A percentile compares a stretch with the other conserved stretches of the same genome.
phyloP scores from a whole-genome alignment of 2,113 vertebrate genomes.

The Micronycteris hirsuta region DNA sequence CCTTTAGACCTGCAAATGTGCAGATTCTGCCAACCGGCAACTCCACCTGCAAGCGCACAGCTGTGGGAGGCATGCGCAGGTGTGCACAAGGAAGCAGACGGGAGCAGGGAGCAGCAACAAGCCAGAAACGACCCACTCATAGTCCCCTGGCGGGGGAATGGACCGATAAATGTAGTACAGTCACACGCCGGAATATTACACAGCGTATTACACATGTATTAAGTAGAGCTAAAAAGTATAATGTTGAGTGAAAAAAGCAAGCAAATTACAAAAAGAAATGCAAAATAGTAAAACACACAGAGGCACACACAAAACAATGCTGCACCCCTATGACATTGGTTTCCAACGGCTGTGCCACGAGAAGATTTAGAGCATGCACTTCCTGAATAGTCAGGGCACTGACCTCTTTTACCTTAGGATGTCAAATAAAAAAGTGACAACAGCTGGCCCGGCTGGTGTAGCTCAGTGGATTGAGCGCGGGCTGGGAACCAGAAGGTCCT shows the following conservation, averaged over 20 bases:
- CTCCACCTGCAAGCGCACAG: neutral
- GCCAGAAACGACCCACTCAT: neutral
- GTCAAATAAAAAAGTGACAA: too few relatives aligned
- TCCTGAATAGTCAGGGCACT: too few relatives aligned
- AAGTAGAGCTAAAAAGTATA: neutral
- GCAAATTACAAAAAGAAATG: neutral
- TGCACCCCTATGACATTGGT: neutral
- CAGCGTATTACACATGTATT: neutral
- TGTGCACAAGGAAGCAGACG: fast-evolving
- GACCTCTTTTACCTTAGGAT: too few relatives aligned
- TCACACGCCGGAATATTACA: neutral
- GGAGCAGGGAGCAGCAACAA: neutral
- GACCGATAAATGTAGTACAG: neutral
- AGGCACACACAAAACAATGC: neutral
- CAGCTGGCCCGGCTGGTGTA: too few relatives aligned
- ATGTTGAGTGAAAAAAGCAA: neutral
- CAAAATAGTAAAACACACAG: neutral
- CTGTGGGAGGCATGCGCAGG: fast-evolving
- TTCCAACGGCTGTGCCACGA: neutral
- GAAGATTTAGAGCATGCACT: too few relatives aligned
- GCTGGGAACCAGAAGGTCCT: too few relatives aligned
- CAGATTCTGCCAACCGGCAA: neutral
- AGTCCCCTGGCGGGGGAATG: neutral
- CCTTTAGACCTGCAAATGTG: neutral
- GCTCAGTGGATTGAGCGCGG: too few relatives aligned